These are phyloP conservation scores for Mythimna pallens DNA, from an alignment of 2,888 invertebrate species.

Conservation along the genomic window DNA sequence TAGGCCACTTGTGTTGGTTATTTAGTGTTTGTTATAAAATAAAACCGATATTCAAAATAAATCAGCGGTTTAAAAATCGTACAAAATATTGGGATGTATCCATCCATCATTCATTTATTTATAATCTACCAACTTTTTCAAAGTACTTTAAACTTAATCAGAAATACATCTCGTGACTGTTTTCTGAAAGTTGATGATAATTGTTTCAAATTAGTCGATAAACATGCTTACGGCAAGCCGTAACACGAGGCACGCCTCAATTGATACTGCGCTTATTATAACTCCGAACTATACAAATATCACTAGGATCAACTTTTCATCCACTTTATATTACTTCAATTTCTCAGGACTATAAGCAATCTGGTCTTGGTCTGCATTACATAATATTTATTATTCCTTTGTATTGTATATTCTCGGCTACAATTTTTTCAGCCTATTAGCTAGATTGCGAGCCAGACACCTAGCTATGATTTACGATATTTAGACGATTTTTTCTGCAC, in stretches of 20 bases:
- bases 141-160: background rate
- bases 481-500: slow-evolving; percentile 72
- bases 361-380: slow-evolving; percentile 52
- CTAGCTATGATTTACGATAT: slow-evolving; percentile 78
- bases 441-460: slow-evolving; percentile 68
- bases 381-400: slow-evolving; percentile 42
- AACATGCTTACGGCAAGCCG: background rate
- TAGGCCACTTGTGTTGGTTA: background rate
- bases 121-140: no score
- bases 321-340: slow-evolving; percentile 13
- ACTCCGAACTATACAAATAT: background rate
- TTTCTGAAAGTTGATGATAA: background rate
- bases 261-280: background rate
- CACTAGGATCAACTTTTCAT: background rate
- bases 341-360: slow-evolving; percentile 23
- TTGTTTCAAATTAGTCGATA: no score
- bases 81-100: background rate
- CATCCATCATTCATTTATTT: no score
- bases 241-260: no score
- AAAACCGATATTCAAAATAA: background rate
- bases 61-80: background rate
- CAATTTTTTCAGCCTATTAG: slow-evolving; percentile 70
- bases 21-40: background rate
- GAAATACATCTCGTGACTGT: background rate
- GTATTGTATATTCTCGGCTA: slow-evolving; percentile 47